phyloP scores from a whole-genome alignment of 2,797 vertebrate species.

The Etheostoma perlongum region DNA sequence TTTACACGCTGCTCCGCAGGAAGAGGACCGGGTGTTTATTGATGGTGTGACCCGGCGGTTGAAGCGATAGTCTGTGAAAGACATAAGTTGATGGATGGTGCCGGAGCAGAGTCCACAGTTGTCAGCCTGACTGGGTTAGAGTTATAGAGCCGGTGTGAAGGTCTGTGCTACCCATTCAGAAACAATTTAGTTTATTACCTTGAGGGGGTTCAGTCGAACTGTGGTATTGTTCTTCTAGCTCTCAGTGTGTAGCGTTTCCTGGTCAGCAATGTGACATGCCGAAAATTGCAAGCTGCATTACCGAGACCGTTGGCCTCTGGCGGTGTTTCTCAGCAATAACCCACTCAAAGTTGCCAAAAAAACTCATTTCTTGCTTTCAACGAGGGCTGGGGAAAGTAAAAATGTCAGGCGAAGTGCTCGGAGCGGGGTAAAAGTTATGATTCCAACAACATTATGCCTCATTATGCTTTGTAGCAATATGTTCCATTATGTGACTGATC shows the following conservation, averaged over 20 bases:
- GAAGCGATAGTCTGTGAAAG: slow-evolving; percentile 43
- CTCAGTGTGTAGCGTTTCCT: slow-evolving; percentile 51
- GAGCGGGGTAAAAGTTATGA: slow-evolving; percentile 17
- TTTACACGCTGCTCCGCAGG: slow-evolving; percentile 53
- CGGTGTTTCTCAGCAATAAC: slow-evolving; percentile 53
- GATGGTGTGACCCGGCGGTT: slow-evolving; percentile 47
- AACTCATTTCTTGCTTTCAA: slow-evolving; percentile 20
- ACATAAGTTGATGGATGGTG: slow-evolving; percentile 58
- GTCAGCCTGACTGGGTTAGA: slow-evolving; percentile 56
- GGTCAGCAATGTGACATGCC: slow-evolving; percentile 60
- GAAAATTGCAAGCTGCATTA: slow-evolving; percentile 68
- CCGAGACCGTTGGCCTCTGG: slow-evolving; percentile 50
- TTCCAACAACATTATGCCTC: slow-evolving; percentile 31
- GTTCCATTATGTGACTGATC: neutral
- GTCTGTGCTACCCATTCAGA: slow-evolving; percentile 56
- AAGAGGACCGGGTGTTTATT: slow-evolving; percentile 58
- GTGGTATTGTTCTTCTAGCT: slow-evolving; percentile 54
- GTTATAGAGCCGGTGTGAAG: slow-evolving; percentile 48
- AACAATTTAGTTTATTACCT: slow-evolving; percentile 60
- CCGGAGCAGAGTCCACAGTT: slow-evolving; percentile 38
- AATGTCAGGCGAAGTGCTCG: slow-evolving; percentile 17
- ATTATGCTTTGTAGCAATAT: slow-evolving; percentile 15
- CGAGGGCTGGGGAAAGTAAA: slow-evolving; percentile 13
- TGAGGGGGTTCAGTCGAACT: slow-evolving; percentile 49
- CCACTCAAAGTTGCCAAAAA: slow-evolving; percentile 38